A percentile compares a stretch with the other conserved stretches of the same genome.
Conservation (phyloP, 30 jellyfish, hydroid and myxozoan species). For the Nemopilema nomurai region DNA sequence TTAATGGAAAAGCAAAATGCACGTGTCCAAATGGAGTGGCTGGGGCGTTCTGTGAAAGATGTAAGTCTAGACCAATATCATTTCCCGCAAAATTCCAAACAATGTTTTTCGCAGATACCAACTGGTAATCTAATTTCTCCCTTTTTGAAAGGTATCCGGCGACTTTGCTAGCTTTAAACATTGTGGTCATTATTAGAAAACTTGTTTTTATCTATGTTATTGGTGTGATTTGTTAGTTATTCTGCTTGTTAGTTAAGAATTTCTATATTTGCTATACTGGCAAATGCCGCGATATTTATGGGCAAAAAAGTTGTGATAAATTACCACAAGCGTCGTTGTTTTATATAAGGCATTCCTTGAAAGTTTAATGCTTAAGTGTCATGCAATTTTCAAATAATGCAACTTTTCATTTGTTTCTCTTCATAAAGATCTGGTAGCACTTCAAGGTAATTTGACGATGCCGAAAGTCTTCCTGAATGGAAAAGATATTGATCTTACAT, state of each 20-base stretch:
- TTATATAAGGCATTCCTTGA: too few species aligned
- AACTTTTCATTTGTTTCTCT: neutral
- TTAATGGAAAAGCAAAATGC: constrained; percentile 8
- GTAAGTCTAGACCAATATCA: constrained; percentile 2
- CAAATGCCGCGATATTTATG: too few species aligned
- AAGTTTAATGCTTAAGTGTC: neutral
- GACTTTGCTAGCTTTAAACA: too few species aligned
- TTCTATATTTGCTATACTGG: too few species aligned
- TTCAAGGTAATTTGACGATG: constrained; percentile 1
- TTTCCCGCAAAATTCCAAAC: neutral
- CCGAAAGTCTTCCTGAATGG: constrained; percentile 8
- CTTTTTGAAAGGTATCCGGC: too few species aligned
- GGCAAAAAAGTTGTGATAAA: too few species aligned
- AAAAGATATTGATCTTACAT: neutral
- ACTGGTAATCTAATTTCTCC: too few species aligned
- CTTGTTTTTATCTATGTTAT: too few species aligned
- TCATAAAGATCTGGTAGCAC: constrained; percentile 6
- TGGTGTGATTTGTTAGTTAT: too few species aligned
- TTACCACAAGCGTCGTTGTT: neutral
- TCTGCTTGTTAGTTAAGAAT: too few species aligned
- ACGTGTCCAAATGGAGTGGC: constrained; percentile 49
- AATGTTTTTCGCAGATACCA: neutral
- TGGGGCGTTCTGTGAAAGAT: constrained; percentile 23
- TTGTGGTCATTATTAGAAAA: too few species aligned
- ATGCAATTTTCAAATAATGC: neutral